phyloP scores from a whole-genome alignment of 64 coral and sea anemone species.

The Cladopsammia gracilis region DNA sequence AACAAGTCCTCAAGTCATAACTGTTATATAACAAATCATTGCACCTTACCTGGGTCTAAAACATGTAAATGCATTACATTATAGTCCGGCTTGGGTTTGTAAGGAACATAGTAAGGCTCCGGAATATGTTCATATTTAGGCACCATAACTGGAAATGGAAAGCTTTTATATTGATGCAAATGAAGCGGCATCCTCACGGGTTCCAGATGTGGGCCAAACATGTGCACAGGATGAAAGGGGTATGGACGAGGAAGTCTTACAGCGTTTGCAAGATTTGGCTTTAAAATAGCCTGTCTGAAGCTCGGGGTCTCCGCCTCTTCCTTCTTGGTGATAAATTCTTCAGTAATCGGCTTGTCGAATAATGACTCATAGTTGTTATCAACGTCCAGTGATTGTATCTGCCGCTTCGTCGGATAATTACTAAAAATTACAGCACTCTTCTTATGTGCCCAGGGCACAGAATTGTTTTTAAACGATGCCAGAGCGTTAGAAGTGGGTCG shows the following conservation, averaged over 20 bases:
- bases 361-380: neutral
- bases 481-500: neutral
- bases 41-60: constrained; percentile 56
- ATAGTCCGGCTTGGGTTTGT: constrained; percentile 24
- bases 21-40: neutral
- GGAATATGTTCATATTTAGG: constrained; percentile 36
- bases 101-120: constrained; percentile 69
- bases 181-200: constrained; percentile 2
- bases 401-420: constrained; percentile 16
- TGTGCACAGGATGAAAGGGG: constrained; percentile 33
- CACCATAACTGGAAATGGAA: constrained; percentile 38
- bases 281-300: constrained; percentile 28
- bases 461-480: neutral
- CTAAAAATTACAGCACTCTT: neutral
- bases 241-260: constrained; percentile 1
- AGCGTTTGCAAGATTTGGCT: neutral
- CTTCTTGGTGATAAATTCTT: neutral
- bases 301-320: neutral
- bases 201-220: neutral
- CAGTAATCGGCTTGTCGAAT: neutral
- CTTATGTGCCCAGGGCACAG: neutral
- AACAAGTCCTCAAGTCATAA: too few relatives aligned
- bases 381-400: neutral
- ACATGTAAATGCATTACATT: constrained; percentile 50
- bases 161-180: constrained; percentile 24